Conservation (phyloP, 2,797 vertebrate species). For the Ctenosaura bakeri region DNA sequence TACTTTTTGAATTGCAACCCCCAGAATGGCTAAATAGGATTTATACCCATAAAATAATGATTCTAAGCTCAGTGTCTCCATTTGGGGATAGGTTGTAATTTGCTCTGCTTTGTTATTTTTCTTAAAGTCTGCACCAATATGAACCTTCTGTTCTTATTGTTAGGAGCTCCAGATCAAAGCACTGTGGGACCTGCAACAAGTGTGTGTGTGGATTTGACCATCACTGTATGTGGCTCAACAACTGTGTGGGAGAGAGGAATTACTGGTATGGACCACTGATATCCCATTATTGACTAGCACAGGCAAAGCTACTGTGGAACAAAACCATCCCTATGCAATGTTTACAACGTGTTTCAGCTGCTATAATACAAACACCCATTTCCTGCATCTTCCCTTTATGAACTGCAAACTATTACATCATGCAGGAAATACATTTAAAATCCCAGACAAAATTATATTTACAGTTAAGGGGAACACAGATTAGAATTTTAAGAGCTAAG, state of each 20-base stretch:
- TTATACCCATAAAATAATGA: too few relatives aligned
- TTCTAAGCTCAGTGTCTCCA: too few relatives aligned
- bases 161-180: conserved; percentile 94
- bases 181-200: conserved; percentile 97
- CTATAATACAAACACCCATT: background rate
- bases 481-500: conserved; percentile 3
- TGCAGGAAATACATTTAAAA: background rate
- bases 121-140: background rate
- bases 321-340: conserved; percentile 17
- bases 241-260: conserved; percentile 97
- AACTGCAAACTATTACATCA: background rate
- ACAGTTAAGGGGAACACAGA: background rate
- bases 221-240: conserved; percentile 99
- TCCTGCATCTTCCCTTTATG: background rate
- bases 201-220: conserved; percentile 97
- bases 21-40: too few relatives aligned
- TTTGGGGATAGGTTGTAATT: background rate
- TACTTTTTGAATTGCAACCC: too few relatives aligned
- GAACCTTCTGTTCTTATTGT: conserved; percentile 71
- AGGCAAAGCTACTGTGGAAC: background rate
- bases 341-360: background rate
- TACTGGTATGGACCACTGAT: conserved; percentile 87
- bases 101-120: background rate
- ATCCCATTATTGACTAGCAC: background rate
- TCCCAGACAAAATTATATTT: background rate